phyloP scores from a whole-genome alignment of 1,140 invertebrate species.

The Glomeris maerens region DNA sequence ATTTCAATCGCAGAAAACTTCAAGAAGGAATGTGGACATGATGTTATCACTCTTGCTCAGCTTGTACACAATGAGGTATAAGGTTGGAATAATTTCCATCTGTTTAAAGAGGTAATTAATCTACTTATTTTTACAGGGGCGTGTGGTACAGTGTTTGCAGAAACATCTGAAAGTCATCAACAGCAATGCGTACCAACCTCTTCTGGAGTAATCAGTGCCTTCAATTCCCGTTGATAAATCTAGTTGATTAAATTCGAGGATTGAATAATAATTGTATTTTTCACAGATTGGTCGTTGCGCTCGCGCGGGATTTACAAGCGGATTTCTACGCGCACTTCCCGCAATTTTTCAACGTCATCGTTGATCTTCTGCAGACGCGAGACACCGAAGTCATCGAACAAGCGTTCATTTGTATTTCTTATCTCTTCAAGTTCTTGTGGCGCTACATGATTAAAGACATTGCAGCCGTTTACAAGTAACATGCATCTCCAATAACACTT shows the following conservation, averaged over 20 bases:
- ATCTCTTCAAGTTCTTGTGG: slow-evolving; percentile 77
- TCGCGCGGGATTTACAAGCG: slow-evolving; percentile 66
- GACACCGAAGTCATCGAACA: slow-evolving; percentile 67
- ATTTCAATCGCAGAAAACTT: slow-evolving; percentile 37
- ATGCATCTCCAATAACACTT: not conserved
- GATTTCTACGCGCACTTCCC: slow-evolving; percentile 74
- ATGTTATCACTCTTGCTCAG: slow-evolving; percentile 61
- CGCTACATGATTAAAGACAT: slow-evolving; percentile 64
- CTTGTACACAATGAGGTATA: slow-evolving; percentile 52
- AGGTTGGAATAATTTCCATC: no score
- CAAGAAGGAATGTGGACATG: slow-evolving; percentile 45
- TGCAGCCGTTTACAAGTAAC: slow-evolving; percentile 43
- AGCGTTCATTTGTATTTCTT: slow-evolving; percentile 65
- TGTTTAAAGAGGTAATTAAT: no score
- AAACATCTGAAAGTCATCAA: slow-evolving; percentile 54
- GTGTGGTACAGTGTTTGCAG: slow-evolving; percentile 51
- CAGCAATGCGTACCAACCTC: slow-evolving; percentile 53
- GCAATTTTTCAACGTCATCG: slow-evolving; percentile 46
- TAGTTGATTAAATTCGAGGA: not conserved
- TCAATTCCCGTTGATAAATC: not conserved
- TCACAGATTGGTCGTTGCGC: slow-evolving; percentile 61
- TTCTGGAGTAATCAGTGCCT: slow-evolving; percentile 51
- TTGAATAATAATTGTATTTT: slow-evolving; percentile 16
- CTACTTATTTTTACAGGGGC: slow-evolving; percentile 33
- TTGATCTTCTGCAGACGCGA: slow-evolving; percentile 56